Evolutionary conservation across 2,113 vertebrate species (phyloP).

Genomic region (Epinephelus lanceolatus): DNA sequence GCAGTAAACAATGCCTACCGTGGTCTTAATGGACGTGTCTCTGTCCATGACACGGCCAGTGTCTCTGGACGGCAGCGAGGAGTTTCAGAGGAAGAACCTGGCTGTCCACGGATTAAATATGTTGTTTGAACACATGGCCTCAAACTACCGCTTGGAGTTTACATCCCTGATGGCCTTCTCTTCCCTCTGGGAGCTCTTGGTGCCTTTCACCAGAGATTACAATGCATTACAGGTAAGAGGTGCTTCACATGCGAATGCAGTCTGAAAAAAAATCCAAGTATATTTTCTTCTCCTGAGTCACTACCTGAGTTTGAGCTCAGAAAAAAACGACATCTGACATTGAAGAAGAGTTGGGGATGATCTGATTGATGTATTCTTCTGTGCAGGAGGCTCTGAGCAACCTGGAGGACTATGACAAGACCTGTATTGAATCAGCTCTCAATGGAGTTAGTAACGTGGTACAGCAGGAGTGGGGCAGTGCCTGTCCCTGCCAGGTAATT

Average conservation of each 20-base stretch:
- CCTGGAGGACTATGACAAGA: slow-evolving; percentile 98
- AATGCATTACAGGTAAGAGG: slow-evolving; percentile 93
- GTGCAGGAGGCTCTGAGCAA: slow-evolving; percentile 93
- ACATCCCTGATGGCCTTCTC: slow-evolving; percentile 96
- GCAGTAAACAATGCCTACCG: slow-evolving; percentile 90
- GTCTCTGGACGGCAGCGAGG: slow-evolving; percentile 91
- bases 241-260: background rate
- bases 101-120: slow-evolving; percentile 96
- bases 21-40: slow-evolving; percentile 97
- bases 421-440: slow-evolving; percentile 93
- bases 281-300: background rate
- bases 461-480: slow-evolving; percentile 96
- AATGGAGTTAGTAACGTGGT: slow-evolving; percentile 94
- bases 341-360: background rate
- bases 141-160: slow-evolving; percentile 97
- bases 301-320: background rate
- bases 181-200: slow-evolving; percentile 95
- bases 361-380: background rate
- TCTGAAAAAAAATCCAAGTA: background rate
- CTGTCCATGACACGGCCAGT: slow-evolving; percentile 99
- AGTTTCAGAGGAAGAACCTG: slow-evolving; percentile 96
- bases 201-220: slow-evolving; percentile 98
- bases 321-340: background rate
- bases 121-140: slow-evolving; percentile 99
- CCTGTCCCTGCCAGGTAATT: slow-evolving; percentile 95